Evolutionary conservation across 2,888 invertebrate genomes (phyloP), one percentile per base, ranked within the genome.

Genomic region (Drosophila austrosaltans): DNA sequence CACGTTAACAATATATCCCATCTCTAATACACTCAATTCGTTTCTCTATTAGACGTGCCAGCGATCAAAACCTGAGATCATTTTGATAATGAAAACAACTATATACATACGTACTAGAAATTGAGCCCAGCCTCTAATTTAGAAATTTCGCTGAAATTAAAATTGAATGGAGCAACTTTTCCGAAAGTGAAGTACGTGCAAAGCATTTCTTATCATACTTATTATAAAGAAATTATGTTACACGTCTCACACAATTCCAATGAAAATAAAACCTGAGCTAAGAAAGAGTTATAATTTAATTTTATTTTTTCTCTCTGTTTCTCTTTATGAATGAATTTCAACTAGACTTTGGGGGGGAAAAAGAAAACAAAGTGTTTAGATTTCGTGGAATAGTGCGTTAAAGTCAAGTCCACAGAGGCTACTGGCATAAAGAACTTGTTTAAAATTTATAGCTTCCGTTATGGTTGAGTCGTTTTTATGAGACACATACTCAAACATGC

Each of bases 361-460:
- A 32, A 32, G 5, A 32, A 32, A 44, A 42, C 12, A 12, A 54
- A 67, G 53, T 64, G 75, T 69, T 44, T 58, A 48, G 28, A 32
- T 53, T 87, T 82, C 82, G 75, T 71, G 64, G 86, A 82, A 82
- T 0, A 77, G 16, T 32, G 40, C 68, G 71, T 54, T 64, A 57
- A 72, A 53, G 62, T 66, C 63, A 62, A 72, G 59, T 75, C 66
- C 25, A 44, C n/a, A 40, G 48, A 25, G 48, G 64, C 32, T 67
- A 59, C 53, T 57, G 71, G 66, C 53, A 66, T 60, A 71, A 42
- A 71, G 78, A 86, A 77, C 79, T 87, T 78, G 78, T 81, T 78
- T 48, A 28, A 69, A 81, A 89, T 83, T 89, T 84, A 87, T 76
- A 72, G 78, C 75, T 83, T 83, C 87, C 89, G 79, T 68, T 75